Conservation (phyloP, 2,888 invertebrate species). For the Melolontha melolontha region DNA sequence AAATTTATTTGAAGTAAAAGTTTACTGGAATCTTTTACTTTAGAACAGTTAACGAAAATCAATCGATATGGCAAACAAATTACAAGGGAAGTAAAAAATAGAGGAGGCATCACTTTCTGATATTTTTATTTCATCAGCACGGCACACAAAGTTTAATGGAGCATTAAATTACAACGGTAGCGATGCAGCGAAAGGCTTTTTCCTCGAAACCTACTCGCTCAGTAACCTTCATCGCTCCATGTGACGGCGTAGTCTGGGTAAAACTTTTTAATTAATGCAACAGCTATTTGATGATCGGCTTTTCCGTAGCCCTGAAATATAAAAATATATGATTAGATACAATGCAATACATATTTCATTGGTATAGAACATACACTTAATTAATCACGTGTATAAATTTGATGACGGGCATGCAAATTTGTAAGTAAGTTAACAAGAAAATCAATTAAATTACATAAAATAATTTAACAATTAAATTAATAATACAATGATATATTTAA, state of each 20-base stretch:
- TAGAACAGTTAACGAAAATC: neutral
- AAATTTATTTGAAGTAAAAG: neutral
- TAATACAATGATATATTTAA: too few species aligned
- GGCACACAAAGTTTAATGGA: conserved; percentile 23
- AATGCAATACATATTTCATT: neutral
- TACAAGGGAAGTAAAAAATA: neutral
- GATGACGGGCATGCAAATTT: too few species aligned
- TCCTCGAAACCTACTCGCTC: conserved; percentile 47
- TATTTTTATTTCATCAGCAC: conserved; percentile 35
- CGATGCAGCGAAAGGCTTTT: conserved; percentile 1
- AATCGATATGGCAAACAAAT: conserved; percentile 23
- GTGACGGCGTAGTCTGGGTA: conserved; percentile 83
- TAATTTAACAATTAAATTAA: too few species aligned
- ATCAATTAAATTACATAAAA: too few species aligned
- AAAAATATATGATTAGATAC: neutral
- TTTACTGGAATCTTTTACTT: neutral
- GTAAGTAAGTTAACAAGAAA: too few species aligned
- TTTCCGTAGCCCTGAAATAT: conserved; percentile 82
- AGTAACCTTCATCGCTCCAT: conserved; percentile 89
- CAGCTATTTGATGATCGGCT: conserved; percentile 87
- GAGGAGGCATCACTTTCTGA: conserved; percentile 1
- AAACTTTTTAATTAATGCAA: conserved; percentile 77
- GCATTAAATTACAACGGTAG: conserved; percentile 28
- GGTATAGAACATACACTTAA: too few species aligned
- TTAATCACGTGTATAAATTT: too few species aligned